Conservation (phyloP, 2,888 invertebrate genomes). For the Leuctra nigra region DNA sequence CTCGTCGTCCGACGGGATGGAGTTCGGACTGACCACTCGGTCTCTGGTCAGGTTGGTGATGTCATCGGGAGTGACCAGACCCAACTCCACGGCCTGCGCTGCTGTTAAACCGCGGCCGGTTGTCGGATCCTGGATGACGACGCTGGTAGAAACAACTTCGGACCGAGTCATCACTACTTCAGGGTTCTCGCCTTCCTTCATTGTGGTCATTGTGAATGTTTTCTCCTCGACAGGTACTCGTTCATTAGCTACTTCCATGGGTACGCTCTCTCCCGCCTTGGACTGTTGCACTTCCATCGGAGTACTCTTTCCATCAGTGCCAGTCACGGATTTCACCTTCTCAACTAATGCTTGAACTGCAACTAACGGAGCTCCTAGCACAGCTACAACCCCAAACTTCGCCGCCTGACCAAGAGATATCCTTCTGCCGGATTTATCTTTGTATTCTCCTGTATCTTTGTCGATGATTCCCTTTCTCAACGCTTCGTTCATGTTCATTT, state of each 20-base stretch:
- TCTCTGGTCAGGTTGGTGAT: conserved; percentile 37
- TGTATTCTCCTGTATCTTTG: conserved; percentile 60
- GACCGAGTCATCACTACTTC: conserved; percentile 31
- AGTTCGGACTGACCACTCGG: conserved; percentile 33
- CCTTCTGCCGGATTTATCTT: conserved; percentile 56
- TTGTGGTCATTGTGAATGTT: conserved; percentile 18
- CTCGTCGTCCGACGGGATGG: conserved; percentile 39
- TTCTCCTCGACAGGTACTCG: conserved; percentile 57
- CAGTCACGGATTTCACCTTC: conserved; percentile 52
- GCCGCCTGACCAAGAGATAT: conserved; percentile 67
- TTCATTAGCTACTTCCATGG: conserved; percentile 73
- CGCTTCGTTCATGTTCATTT: conserved; percentile 67
- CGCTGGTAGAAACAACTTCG: conserved; percentile 30
- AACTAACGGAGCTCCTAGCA: conserved; percentile 67
- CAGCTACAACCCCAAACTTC: conserved; percentile 67
- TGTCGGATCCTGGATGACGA: conserved; percentile 38
- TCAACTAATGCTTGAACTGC: conserved; percentile 63
- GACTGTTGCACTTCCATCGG: conserved; percentile 59
- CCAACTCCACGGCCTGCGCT: conserved; percentile 52
- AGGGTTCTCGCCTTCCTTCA: conserved; percentile 22
- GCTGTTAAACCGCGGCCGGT: conserved; percentile 50
- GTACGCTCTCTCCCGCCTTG: conserved; percentile 69
- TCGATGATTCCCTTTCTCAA: conserved; percentile 68
- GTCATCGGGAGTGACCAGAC: conserved; percentile 48
- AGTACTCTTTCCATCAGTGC: no score